Evolutionary conservation across 1,140 invertebrate genomes (phyloP).

Genomic region (Maniola jurtina): DNA sequence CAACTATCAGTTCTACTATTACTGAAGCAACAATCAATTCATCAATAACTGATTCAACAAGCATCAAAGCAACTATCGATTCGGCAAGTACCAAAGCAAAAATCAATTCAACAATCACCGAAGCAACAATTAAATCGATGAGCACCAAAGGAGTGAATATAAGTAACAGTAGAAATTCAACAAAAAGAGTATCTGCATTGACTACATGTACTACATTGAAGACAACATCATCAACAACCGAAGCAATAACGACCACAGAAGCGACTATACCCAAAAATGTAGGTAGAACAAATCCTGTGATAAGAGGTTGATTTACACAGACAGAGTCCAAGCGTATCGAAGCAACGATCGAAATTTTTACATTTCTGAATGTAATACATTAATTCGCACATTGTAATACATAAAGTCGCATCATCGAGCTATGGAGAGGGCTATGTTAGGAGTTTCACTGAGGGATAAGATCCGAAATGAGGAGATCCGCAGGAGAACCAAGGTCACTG

Average conservation of each 20-base stretch:
- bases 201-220: constrained; percentile 11
- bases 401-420: too few relatives aligned
- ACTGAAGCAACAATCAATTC: constrained; percentile 1
- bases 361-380: too few relatives aligned
- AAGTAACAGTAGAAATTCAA: not conserved
- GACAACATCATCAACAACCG: constrained; percentile 15
- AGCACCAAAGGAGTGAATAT: not conserved
- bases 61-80: not conserved
- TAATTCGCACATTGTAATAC: too few relatives aligned
- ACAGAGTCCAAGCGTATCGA: too few relatives aligned
- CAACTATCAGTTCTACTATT: not conserved
- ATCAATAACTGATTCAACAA: not conserved
- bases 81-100: not conserved
- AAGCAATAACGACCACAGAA: not conserved
- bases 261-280: not conserved
- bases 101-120: not conserved
- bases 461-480: too few relatives aligned
- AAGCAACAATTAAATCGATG: not conserved
- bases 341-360: too few relatives aligned
- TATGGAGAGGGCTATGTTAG: too few relatives aligned
- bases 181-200: not conserved
- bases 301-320: not conserved
- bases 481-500: too few relatives aligned
- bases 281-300: not conserved
- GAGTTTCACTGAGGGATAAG: too few relatives aligned